A percentile compares a stretch with the other conserved stretches of the same genome.
These are phyloP conservation scores for Erebia aethiops DNA, from an alignment of 2,888 invertebrate genomes.

Conservation along the genomic window DNA sequence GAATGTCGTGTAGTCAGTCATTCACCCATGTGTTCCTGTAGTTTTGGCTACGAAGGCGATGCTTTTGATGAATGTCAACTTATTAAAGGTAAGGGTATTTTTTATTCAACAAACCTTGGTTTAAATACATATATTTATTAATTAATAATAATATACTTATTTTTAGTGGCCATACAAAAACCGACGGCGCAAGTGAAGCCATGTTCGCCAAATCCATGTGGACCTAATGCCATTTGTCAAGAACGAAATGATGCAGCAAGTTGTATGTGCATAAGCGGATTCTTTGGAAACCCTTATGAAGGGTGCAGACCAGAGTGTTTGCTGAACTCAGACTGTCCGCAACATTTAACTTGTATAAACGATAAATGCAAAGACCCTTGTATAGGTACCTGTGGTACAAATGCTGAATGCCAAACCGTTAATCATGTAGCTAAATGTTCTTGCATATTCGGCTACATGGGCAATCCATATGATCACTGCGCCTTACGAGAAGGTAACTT, in stretches of 20 bases:
- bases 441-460: conserved; percentile 85
- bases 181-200: conserved; percentile 63
- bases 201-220: conserved; percentile 86
- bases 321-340: conserved; percentile 86
- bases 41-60: conserved; percentile 87
- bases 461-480: conserved; percentile 86
- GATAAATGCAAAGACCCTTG: conserved; percentile 89
- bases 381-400: conserved; percentile 89
- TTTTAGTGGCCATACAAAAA: conserved; percentile 47
- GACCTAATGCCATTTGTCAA: conserved; percentile 86
- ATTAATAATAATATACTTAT: conserved; percentile 21
- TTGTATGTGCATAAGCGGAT: conserved; percentile 87
- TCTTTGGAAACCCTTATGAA: conserved; percentile 87
- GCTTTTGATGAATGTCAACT: conserved; percentile 87
- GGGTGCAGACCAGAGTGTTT: conserved; percentile 89
- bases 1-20: conserved; percentile 92
- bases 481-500: conserved; percentile 63
- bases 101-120: neutral
- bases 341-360: conserved; percentile 85
- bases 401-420: conserved; percentile 88
- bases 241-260: conserved; percentile 86
- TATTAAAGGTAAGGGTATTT: conserved; percentile 56
- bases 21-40: conserved; percentile 92
- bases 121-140: conserved; percentile 7
- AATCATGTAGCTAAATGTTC: conserved; percentile 90